Conservation (phyloP, 2,888 invertebrate species). For the Idaea straminata region DNA sequence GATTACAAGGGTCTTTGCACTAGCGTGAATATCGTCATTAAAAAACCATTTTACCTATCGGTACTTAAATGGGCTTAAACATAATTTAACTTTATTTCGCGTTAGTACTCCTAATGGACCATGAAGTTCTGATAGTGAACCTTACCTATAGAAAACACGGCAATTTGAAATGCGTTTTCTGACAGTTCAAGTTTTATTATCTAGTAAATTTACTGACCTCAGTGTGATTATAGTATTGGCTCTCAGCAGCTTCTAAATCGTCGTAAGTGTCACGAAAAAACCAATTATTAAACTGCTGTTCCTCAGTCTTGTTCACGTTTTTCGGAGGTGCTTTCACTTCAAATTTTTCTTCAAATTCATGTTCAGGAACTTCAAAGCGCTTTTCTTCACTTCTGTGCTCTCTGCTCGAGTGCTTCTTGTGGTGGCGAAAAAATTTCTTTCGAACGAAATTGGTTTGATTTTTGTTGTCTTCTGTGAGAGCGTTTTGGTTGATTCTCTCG, state of each 20-base stretch:
- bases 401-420: slow-evolving; percentile 51
- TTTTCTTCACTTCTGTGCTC: slow-evolving; percentile 42
- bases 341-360: slow-evolving; percentile 81
- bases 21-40: background rate
- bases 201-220: slow-evolving; percentile 39
- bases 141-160: no score
- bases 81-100: background rate
- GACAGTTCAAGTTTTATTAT: background rate
- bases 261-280: slow-evolving; percentile 64
- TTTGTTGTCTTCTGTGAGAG: slow-evolving; percentile 41
- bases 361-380: slow-evolving; percentile 74
- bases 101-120: no score
- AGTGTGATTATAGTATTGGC: slow-evolving; percentile 47
- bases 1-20: background rate
- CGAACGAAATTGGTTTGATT: slow-evolving; percentile 39
- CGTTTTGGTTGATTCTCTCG: slow-evolving; percentile 51
- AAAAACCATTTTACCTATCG: background rate
- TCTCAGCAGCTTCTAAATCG: slow-evolving; percentile 69
- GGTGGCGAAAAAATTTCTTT: slow-evolving; percentile 71
- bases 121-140: no score
- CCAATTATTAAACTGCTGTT: slow-evolving; percentile 60
- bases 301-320: slow-evolving; percentile 33
- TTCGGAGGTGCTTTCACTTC: slow-evolving; percentile 76
- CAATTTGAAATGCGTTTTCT: no score
- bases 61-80: background rate